Evolutionary conservation across 2,888 invertebrate species (phyloP), one percentile per base, ranked within the genome.

Genomic region (Isotomurus palustris): DNA sequence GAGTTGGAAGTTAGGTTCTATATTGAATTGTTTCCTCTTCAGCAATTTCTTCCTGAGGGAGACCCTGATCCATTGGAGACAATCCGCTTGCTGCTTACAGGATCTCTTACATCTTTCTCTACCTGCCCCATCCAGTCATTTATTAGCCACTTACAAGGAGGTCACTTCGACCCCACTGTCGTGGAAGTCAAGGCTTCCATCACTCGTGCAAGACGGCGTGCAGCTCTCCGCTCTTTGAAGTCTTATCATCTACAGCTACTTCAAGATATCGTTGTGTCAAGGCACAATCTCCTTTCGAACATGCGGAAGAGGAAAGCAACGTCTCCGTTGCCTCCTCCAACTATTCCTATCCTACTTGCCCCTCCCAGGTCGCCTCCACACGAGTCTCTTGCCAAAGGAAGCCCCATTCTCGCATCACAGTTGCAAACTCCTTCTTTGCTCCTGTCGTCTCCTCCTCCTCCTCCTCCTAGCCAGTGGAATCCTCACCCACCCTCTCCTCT

Each of bases 221-320:
- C 68, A 41, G 57, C 64, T 10, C 29, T 63, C 10, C 36, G 70
- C 22, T 50, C 58, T 27, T 60, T 58, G 25, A 62, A 65, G 67
- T 76, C 78, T 50, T 80, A 81, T 70, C 78, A 79, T 61, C 81
- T 82, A 64, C 79, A 83, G 72, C 75, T 89, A 56, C 77, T 89
- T 71, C 83, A 84, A 66, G 86, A 88, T 71, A 82, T 93, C 19
- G 75, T 89, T 54, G 78, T 88, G 69, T 86, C 88, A 17, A 80
- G 89, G 66, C 62, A 63, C 40, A 59, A 57, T 24, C 62, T 60
- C 28, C 43, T 69, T 27, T 50, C 38, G 2, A 62, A 52, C 52
- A n/a, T 59, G 2, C 17, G 22, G 24, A 22, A 14, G 14, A 3
- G 22, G 25, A 52, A 24, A 5, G 6, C 52, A 17, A 17, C 24